Percentiles rank a stretch among this genome's conserved stretches.
phyloP scores from a whole-genome alignment of 2,113 vertebrate genomes.

The Brachyhypopomus occidentalis region DNA sequence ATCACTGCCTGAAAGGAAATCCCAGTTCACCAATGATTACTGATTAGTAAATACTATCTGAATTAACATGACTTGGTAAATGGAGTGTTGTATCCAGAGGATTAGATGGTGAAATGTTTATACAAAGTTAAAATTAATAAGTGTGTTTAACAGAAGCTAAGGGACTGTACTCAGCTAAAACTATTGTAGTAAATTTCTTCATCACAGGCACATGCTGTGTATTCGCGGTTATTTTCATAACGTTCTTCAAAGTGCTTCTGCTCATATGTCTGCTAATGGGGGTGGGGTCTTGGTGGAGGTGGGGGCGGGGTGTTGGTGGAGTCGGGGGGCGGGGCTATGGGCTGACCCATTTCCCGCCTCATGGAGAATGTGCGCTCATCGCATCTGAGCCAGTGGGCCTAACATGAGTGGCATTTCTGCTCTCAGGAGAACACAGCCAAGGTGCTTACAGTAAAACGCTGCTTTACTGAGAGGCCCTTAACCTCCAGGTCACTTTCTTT shows the following conservation, averaged over 20 bases:
- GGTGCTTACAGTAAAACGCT: constrained; percentile 18
- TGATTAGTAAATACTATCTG: not conserved
- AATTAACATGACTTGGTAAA: constrained; percentile 23
- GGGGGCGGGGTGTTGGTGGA: not conserved
- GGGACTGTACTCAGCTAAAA: constrained; percentile 48
- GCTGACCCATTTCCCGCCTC: not conserved
- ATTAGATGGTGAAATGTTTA: not conserved
- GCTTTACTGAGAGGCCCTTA: not conserved
- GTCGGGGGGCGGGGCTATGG: not conserved
- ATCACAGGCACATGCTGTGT: not conserved
- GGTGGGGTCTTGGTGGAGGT: not conserved
- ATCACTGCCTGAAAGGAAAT: not conserved
- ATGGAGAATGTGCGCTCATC: not conserved
- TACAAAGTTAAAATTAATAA: not conserved
- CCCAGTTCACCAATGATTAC: not conserved
- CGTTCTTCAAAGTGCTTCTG: constrained; percentile 8
- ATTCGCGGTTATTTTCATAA: constrained; percentile 22
- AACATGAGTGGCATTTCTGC: not conserved
- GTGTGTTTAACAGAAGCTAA: constrained; percentile 27
- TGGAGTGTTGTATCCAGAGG: not conserved
- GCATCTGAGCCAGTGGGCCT: not conserved
- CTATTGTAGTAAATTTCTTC: not conserved
- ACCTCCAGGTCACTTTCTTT: constrained; percentile 4
- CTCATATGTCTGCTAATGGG: constrained; percentile 9
- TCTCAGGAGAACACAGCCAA: not conserved